These are phyloP conservation scores for Pterocles gutturalis DNA, from an alignment of 2,113 vertebrate species.

Conservation along the genomic window DNA sequence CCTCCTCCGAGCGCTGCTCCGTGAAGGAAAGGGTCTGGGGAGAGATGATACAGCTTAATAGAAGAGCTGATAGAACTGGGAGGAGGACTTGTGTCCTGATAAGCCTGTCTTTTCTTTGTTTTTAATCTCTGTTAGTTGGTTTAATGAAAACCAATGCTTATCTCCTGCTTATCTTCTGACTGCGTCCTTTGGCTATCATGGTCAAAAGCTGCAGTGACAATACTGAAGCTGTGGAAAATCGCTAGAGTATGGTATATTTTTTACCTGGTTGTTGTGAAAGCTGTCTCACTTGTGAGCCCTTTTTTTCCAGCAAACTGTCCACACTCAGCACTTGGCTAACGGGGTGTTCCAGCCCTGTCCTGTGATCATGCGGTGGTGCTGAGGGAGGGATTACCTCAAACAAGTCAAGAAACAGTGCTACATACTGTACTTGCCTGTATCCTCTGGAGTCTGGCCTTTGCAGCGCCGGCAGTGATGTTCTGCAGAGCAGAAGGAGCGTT, in stretches of 20 bases:
- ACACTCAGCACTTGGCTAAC: background rate
- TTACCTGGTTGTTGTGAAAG: background rate
- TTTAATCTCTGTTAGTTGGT: background rate
- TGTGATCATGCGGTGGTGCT: background rate
- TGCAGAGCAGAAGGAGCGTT: background rate
- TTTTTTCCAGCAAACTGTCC: background rate
- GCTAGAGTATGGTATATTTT: background rate
- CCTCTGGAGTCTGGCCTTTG: background rate
- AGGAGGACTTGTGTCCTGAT: background rate
- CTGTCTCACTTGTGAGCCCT: background rate
- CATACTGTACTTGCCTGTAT: background rate
- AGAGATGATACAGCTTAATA: background rate
- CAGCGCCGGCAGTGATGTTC: background rate
- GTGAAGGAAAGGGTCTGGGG: background rate
- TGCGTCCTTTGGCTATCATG: background rate
- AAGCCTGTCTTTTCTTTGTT: background rate
- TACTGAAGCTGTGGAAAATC: background rate
- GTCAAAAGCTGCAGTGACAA: background rate
- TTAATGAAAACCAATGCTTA: background rate
- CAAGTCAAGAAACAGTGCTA: background rate
- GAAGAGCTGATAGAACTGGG: background rate
- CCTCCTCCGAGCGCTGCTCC: accelerated
- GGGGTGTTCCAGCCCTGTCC: background rate
- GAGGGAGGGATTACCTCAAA: background rate
- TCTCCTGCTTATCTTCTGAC: background rate